phyloP scores from a whole-genome alignment of 2,113 vertebrate genomes.

The Sciurus niger region DNA sequence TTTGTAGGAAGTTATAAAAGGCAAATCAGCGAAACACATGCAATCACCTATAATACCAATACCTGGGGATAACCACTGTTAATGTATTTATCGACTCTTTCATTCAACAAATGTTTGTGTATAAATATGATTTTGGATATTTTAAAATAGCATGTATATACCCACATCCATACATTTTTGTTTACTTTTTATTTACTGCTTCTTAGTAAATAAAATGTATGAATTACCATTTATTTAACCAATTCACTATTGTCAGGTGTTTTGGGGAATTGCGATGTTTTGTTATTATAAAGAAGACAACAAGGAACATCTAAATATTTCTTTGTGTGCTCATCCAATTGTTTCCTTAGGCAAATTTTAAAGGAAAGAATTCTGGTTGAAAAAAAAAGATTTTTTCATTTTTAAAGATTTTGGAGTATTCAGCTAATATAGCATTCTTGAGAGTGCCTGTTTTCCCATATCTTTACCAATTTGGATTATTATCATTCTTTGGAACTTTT shows the following conservation, averaged over 20 bases:
- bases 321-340: background rate
- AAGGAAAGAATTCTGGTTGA: background rate
- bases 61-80: background rate
- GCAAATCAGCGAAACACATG: constrained; percentile 13
- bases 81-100: background rate
- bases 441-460: background rate
- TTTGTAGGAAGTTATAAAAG: background rate
- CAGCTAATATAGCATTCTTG: background rate
- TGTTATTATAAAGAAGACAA: constrained; percentile 20
- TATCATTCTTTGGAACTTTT: constrained; percentile 20
- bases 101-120: background rate
- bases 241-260: background rate
- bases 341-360: background rate
- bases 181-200: background rate
- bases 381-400: background rate
- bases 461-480: background rate
- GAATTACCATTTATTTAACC: background rate
- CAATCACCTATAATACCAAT: background rate
- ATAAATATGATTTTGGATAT: background rate
- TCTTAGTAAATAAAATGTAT: too few species aligned
- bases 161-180: background rate
- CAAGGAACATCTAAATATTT: background rate
- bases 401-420: constrained; percentile 22
- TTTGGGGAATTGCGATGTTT: constrained; percentile 11
- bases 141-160: background rate